Evolutionary conservation across 2,113 vertebrate genomes (phyloP), one percentile per base, ranked within the genome.

Genomic region (Todiramphus saurophagus): DNA sequence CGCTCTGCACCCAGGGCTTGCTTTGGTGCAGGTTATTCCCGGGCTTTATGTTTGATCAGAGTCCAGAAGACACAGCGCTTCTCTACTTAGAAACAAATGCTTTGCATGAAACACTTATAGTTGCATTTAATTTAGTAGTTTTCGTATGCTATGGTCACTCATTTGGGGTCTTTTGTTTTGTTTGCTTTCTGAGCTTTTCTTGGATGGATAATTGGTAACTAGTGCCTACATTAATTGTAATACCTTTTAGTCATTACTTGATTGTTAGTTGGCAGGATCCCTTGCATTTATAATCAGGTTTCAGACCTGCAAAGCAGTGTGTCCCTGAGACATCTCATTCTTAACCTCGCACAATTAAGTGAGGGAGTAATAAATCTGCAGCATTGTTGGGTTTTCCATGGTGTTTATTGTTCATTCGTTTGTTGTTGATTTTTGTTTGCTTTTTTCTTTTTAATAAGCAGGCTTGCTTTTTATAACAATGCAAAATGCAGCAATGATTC

Each of bases 81-180:
- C 9, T 6, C 51, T 87, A 11, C n/a, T 37, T 28, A 15, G 0
- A 0, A 59, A n/a, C 10, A 78, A 63, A 48, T 16, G 13, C 39
- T 93, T 64, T 73, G 33, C 31, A 8, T 73, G 28, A 48, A 81
- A 64, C 33, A 31, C 17, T 46, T 35, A 1, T 1, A 24, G 16
- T 14, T 37, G 24, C 58, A 7, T 56, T 73, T 63, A 23, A 14
- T 63, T 2, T 10, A 28, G 21, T 11, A 20, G 43, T 79, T 94
- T 53, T 5, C 11, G 0, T 77, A 58, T 6, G 1, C 9, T n/a
- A 0, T 35, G 51, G 31, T 48, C 18, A 7, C 21, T 51, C 27
- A 2, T 60, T 83, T 43, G 31, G 5, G 48, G 4, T 31, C n/a
- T 83, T 82, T 60, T 31, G 2, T 28, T 63, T 50, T 16, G 4